phyloP scores from a whole-genome alignment of 2,888 invertebrate species.

The Stenoptilia bipunctidactyla region DNA sequence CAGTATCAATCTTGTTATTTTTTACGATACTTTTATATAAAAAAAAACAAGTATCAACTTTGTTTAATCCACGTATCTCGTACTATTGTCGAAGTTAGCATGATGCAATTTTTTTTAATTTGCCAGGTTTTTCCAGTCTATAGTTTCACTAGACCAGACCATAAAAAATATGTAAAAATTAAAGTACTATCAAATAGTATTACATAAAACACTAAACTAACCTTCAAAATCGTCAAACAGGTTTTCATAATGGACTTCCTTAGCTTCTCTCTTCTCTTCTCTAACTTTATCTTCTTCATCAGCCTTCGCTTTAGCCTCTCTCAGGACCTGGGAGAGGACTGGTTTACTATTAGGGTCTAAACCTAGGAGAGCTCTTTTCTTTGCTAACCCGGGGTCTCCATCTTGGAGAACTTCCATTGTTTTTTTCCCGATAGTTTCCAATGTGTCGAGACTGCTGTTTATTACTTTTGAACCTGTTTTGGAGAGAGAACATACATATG shows the following conservation, averaged over 20 bases:
- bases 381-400: slow-evolving; percentile 89
- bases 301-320: slow-evolving; percentile 80
- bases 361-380: slow-evolving; percentile 78
- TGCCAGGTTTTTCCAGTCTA: too few relatives aligned
- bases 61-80: too few relatives aligned
- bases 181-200: not conserved
- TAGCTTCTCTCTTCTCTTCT: slow-evolving; percentile 60
- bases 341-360: slow-evolving; percentile 72
- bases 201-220: slow-evolving; percentile 20
- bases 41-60: too few relatives aligned
- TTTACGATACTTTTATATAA: too few relatives aligned
- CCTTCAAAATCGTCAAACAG: slow-evolving; percentile 91
- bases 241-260: slow-evolving; percentile 77
- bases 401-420: slow-evolving; percentile 95
- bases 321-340: slow-evolving; percentile 72
- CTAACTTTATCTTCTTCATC: slow-evolving; percentile 69
- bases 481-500: not conserved
- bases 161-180: too few relatives aligned
- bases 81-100: too few relatives aligned
- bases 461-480: slow-evolving; percentile 78
- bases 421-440: slow-evolving; percentile 94
- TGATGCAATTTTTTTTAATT: too few relatives aligned
- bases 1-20: too few relatives aligned
- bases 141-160: too few relatives aligned
- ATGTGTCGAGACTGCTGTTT: slow-evolving; percentile 85